Base-by-base conservation (phyloP, 2,888 invertebrate species). In the Ganaspis brasiliensis region DNA sequence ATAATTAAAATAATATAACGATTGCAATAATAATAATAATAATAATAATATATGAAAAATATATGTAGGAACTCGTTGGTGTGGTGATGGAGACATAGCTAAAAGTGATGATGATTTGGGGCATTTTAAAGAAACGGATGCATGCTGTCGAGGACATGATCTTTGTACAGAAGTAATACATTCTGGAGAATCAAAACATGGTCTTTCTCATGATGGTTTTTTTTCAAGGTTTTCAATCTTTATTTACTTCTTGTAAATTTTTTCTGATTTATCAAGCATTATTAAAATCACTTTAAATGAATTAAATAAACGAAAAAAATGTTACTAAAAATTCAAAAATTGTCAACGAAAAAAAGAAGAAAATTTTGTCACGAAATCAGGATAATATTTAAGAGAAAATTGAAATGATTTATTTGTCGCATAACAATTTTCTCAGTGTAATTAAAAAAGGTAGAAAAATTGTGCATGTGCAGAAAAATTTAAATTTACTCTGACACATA, bases 51-150 rank as follows among this genome's bases (percentile, higher is more conserved):
- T n/a, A n/a, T n/a, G n/a, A n/a, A n/a, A 49, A 16, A 10, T 5
- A 16, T 8, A 14, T 67, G 2, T 14, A 71, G 71, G 71, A 2
- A 71, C 71, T 19, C 24, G 52, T 14, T 71, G 71, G 71, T 71
- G 71, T 26, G 71, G 71, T 14, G 52, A 52, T 52, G 71, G 71
- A 16, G 71, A 71, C 49, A 71, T 49, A 12, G 49, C 71, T n/a
- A 12, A 26, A 31, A n/a, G 21, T 24, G n/a, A 49, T n/a, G 49
- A 52, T 6, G 71, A 71, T 45, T 37, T 71, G 16, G 71, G 71
- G 49, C 37, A 14, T 71, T 71, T 71, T 35, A 71, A 71, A 71
- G 45, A 21, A 49, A 49, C 49, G 1, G 71, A 71, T 52, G 52
- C 49, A 45, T 71, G 71, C 16, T 71, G 71, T 2, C 12, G 71